Percentiles rank a stretch among this genome's conserved stretches.
Evolutionary conservation across 2,113 vertebrate species (phyloP).

Genomic region (Silurus meridionalis): DNA sequence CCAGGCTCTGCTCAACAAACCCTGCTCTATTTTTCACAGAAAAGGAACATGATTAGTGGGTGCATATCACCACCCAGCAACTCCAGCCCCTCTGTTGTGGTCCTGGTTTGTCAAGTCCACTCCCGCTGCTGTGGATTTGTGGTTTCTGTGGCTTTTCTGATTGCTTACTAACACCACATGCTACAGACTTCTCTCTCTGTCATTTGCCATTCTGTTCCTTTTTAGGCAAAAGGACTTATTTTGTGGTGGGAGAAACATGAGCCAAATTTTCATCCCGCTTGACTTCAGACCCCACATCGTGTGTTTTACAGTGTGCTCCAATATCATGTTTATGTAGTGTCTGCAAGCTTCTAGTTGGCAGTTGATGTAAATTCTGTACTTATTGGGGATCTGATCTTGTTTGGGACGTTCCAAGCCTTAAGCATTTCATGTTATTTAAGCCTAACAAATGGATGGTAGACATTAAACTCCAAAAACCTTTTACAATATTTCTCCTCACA

Average conservation of each 20-base stretch:
- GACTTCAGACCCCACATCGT: conserved; percentile 29
- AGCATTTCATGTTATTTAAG: conserved; percentile 24
- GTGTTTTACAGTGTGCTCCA: background rate
- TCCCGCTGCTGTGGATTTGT: background rate
- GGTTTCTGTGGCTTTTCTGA: background rate
- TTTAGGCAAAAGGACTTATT: conserved; percentile 11
- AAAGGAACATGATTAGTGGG: background rate
- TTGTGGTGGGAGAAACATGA: conserved; percentile 19
- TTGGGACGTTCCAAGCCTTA: conserved; percentile 30
- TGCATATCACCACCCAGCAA: background rate
- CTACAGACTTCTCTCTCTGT: conserved; percentile 12
- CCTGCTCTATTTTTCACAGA: background rate
- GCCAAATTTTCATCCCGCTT: background rate
- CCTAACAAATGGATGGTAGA: conserved; percentile 35
- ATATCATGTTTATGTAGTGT: conserved; percentile 14
- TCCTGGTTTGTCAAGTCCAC: background rate
- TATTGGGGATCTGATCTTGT: conserved; percentile 22
- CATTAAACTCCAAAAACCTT: conserved; percentile 10
- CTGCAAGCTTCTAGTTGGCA: conserved; percentile 23
- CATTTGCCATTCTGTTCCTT: conserved; percentile 10
- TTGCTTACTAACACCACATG: conserved; percentile 20
- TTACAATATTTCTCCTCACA: conserved; percentile 7
- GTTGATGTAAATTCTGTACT: conserved; percentile 22
- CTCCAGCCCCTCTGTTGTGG: conserved; percentile 17
- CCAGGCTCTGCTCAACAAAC: background rate